Evolutionary conservation across 2,113 vertebrate genomes (phyloP), one percentile per base, ranked within the genome.

Genomic region (Hippoglossus stenolepis): DNA sequence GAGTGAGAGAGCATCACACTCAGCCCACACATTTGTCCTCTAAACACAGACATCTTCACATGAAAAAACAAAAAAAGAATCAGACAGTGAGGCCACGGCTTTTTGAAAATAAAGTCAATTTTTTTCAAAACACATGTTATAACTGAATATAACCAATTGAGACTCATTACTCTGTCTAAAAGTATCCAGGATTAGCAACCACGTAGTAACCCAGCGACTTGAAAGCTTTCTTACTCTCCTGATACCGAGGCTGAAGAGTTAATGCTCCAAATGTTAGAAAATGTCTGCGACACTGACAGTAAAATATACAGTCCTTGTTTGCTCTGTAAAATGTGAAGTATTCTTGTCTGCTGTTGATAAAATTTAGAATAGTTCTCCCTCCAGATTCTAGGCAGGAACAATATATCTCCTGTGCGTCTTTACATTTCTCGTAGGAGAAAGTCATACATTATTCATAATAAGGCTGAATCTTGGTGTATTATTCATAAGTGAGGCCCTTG

Each of bases 1-100:
- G 92, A 86, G 87, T 92, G 90, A 90, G 85, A 92, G 81, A 90
- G 88, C 90, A 87, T 93, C 92, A 86, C 92, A 89, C 91, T 81
- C 90, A 59, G 78, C 92, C 92, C 90, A 93, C 92, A 68, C 87
- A 24, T 74, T 90, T 88, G 91, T 93, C 89, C 90, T 92, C 86
- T 68, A 69, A 86, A 87, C 82, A 81, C 80, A 87, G 78, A 92
- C 90, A 91, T 89, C 80, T 66, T 83, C 75, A 85, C 26, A 73
- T 53, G 54, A 24, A 83, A 75, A 74, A 51, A 70, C 31, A 70
- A 10, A 69, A 6, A 63, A 1, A 1, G 23, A 65, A 67, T 69
- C 28, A 75, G 65, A 26, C 53, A 23, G n/a, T 13, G 14, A 74
- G 45, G 24, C 74, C 49, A 8, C 5, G 28, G 26, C 15, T 67